Percentiles rank a stretch among this genome's conserved stretches.
These are phyloP conservation scores for Emydoidea blandingii DNA, from an alignment of 2,797 vertebrate species.

Conservation along the genomic window DNA sequence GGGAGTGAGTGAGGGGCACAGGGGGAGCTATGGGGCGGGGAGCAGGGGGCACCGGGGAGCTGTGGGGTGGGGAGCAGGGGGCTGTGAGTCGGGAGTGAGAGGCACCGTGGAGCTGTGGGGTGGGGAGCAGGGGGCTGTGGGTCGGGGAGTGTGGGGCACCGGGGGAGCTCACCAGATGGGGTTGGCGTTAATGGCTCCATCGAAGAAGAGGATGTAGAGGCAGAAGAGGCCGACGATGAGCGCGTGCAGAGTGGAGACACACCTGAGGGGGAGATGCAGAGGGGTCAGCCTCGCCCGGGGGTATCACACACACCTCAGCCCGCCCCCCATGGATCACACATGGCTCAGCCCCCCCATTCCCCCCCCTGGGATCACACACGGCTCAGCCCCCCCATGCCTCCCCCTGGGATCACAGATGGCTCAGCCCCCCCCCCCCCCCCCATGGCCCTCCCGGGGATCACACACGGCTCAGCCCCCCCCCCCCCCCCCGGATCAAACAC, in stretches of 20 bases:
- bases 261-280: conserved; percentile 57
- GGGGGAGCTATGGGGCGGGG: too few relatives aligned
- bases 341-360: background rate
- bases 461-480: too few relatives aligned
- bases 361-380: too few relatives aligned
- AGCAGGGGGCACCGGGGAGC: too few relatives aligned
- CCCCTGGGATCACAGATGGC: background rate
- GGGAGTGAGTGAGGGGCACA: too few relatives aligned
- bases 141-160: background rate
- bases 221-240: conserved; percentile 87
- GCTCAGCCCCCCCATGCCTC: background rate
- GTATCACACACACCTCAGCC: background rate
- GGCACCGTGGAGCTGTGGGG: too few relatives aligned
- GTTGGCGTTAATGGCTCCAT: conserved; percentile 83
- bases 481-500: background rate
- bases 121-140: background rate
- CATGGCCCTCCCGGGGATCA: too few relatives aligned
- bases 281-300: background rate
- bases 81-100: rapidly evolving
- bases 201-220: conserved; percentile 87
- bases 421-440: background rate
- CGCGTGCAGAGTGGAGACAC: conserved; percentile 86
- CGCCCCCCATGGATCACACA: background rate
- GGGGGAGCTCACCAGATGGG: conserved; percentile 85
- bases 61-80: background rate